A percentile compares a stretch with the other conserved stretches of the same genome.
phyloP scores from a whole-genome alignment of 2,888 invertebrate genomes.

The Callimorpha dominula region DNA sequence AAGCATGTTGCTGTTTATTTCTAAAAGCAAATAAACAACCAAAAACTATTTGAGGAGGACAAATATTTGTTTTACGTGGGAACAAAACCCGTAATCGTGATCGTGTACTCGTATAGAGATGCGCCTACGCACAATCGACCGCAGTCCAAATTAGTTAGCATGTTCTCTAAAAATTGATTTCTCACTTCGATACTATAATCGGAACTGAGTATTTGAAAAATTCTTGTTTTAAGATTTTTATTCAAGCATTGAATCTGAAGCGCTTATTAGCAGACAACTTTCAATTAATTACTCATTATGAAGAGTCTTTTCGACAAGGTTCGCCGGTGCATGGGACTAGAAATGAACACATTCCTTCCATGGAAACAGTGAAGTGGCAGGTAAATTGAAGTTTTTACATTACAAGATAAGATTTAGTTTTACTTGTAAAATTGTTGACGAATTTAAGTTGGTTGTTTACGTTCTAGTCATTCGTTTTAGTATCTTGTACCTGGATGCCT shows the following conservation, averaged over 20 bases:
- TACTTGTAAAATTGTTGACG: neutral
- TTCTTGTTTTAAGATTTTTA: neutral
- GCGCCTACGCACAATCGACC: slow-evolving; percentile 10
- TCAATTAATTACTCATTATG: neutral
- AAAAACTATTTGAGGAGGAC: neutral
- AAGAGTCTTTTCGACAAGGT: neutral
- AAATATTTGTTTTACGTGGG: slow-evolving; percentile 9
- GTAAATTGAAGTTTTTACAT: neutral
- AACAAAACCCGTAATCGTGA: slow-evolving; percentile 3
- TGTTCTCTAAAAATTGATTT: neutral
- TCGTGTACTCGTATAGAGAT: neutral
- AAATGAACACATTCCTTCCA: neutral
- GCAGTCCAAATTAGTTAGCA: slow-evolving; percentile 4
- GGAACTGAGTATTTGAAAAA: neutral
- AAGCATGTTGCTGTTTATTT: neutral
- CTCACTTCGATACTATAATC: neutral
- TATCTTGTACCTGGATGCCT: neutral
- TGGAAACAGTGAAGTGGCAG: neutral
- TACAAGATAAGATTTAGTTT: neutral
- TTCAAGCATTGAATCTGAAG: neutral
- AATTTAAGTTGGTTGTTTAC: neutral
- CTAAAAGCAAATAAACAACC: slow-evolving; percentile 1
- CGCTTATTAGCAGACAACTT: neutral
- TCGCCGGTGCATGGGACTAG: neutral
- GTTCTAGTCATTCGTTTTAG: neutral